These are phyloP conservation scores for Alaudala cheleensis DNA, from an alignment of 2,113 vertebrate species.

Conservation along the genomic window DNA sequence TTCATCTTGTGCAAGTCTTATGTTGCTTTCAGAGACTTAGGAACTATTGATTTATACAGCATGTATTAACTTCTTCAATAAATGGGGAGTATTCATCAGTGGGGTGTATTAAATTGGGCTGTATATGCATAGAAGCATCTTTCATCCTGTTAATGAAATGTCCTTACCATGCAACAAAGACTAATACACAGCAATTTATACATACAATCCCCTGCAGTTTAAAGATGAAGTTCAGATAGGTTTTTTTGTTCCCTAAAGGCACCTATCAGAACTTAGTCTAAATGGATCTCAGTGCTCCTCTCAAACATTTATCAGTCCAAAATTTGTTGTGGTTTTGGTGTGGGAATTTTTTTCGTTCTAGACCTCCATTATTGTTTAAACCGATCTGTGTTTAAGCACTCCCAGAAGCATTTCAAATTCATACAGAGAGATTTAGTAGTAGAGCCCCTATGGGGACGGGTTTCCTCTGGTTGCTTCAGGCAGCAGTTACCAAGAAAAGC, in stretches of 20 bases:
- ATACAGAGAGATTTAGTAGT: slow-evolving; percentile 41
- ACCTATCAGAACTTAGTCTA: slow-evolving; percentile 6
- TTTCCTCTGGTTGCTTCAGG: slow-evolving; percentile 58
- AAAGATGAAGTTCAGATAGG: not conserved
- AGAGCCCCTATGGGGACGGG: slow-evolving; percentile 25
- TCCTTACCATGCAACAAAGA: slow-evolving; percentile 47
- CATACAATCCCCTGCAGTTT: slow-evolving; percentile 42
- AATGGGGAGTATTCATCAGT: slow-evolving; percentile 63
- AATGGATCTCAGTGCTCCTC: not conserved
- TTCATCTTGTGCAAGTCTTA: slow-evolving; percentile 44
- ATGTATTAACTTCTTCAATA: slow-evolving; percentile 62
- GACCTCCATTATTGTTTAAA: slow-evolving; percentile 28
- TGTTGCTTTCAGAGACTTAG: slow-evolving; percentile 52
- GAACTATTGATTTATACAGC: slow-evolving; percentile 56
- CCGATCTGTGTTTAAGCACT: slow-evolving; percentile 43
- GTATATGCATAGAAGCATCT: slow-evolving; percentile 2
- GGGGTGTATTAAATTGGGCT: slow-evolving; percentile 59
- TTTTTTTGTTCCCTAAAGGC: not conserved
- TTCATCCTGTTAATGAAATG: slow-evolving; percentile 67
- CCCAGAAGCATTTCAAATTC: slow-evolving; percentile 56
- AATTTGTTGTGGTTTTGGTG: not conserved
- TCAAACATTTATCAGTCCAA: not conserved
- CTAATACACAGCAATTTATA: slow-evolving; percentile 59
- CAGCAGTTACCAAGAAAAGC: slow-evolving; percentile 47
- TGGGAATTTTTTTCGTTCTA: not conserved